Evolutionary conservation across 2,888 invertebrate genomes (phyloP), one percentile per base, ranked within the genome.

Genomic region (Erpobdella octoculata): DNA sequence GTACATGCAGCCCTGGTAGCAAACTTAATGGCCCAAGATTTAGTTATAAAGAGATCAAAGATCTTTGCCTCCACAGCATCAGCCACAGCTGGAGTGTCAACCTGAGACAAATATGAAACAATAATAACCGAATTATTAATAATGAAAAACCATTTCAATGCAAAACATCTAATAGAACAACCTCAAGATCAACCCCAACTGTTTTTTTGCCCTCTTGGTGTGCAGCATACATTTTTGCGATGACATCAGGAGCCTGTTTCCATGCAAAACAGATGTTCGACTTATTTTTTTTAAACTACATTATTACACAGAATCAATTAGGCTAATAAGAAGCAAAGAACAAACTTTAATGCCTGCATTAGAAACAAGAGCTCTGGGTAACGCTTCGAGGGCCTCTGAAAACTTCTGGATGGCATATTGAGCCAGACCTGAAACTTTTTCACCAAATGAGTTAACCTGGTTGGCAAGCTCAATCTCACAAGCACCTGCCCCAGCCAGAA

Each of bases 381-480:
- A 89, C 66, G 88, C 87, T 85, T 97, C 95, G 18, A 98, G 85
- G 1, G 96, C 92, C 75, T 84, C 83, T 21, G 86, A 86, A 83
- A 95, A 98, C 83, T 93, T 94, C 76, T 93, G 88, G 18, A 96
- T 91, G 15, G 97, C 92, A 84, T 98, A 99, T 81, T 98, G 97
- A 80, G 96, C 94, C 73, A 98, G 85, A 0, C 97, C 97, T 0
- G 95, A 31, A 62, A 62, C 62, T 35, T 62, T 62, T 9, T 62
- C 35, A 1, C 62, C 62, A 12, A 33, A 62, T 2, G 31, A 33
- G 31, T 28, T 15, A 6, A 69, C 35, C 36, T 69, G 89, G 73
- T 90, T 88, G 0, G 96, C 93, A 72, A 99, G 84, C 85, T 95
- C 93, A 71, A 96, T 90, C 86, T 99, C 98, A 0, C 89, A 88